Evolutionary conservation across 2,797 vertebrate genomes (phyloP), one percentile per base, ranked within the genome.

Genomic region (Gadopsis marmoratus): DNA sequence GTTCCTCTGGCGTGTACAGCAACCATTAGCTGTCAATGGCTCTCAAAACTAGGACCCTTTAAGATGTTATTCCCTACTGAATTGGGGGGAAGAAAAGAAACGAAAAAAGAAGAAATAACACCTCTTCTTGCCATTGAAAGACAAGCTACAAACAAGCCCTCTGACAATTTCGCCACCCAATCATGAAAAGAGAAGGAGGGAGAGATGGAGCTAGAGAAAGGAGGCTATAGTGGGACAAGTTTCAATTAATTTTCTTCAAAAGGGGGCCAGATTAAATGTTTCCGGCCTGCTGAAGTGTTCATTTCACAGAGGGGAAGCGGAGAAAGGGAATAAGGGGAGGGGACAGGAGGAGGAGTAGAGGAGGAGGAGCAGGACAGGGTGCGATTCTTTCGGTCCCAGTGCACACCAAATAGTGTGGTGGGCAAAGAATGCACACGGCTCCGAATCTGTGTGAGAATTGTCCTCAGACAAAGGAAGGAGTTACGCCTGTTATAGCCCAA

Each of bases 401-500:
- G 96, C 96, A 97, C 97, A 97, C 97, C 96, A 97, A 97, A 97
- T 97, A 97, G 97, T 96, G 96, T 96, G 96, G 94, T 89, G 95
- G 96, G 91, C 94, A 96, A 98, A 98, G 98, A 99, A 98, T 97
- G 97, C 96, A 90, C 96, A 96, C 94, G 95, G 97, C 97, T 97
- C 91, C 71, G 96, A 98, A 97, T 98, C 97, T 97, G 97, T 97
- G 96, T 97, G 97, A 97, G 97, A 97, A 99, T 99, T 99, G 98
- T 98, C 96, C 96, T 86, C 89, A 88, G 97, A 98, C 98, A 99
- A 99, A 96, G 96, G 95, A 94, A 95, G 95, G 97, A 97, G 98
- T 97, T 97, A 97, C 96, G 98, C 98, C 98, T 98, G 97, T 99
- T 99, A 99, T 95, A 96, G 96, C 97, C 98, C 98, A 99, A 99